Conservation (phyloP, 1,140 invertebrate species). For the Panagrolaimus sp. region DNA sequence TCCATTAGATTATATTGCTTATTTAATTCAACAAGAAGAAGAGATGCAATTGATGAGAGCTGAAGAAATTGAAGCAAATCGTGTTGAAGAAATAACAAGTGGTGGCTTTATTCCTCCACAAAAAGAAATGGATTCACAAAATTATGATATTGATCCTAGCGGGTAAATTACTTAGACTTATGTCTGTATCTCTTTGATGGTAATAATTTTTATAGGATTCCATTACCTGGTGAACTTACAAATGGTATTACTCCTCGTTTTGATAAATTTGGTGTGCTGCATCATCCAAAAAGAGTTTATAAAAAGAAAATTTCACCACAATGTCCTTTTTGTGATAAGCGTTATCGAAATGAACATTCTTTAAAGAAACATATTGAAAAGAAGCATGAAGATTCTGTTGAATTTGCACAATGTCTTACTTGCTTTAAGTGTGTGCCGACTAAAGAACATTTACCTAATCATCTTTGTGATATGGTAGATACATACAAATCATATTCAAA, state of each 20-base stretch:
- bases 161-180: constrained; percentile 19
- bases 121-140: constrained; percentile 46
- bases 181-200: constrained; percentile 19
- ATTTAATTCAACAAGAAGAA: constrained; percentile 53
- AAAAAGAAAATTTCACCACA: constrained; percentile 58
- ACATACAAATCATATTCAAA: background rate
- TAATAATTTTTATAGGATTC: constrained; percentile 42
- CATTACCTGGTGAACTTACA: constrained; percentile 48
- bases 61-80: constrained; percentile 54
- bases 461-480: constrained; percentile 53
- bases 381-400: constrained; percentile 52
- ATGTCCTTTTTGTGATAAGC: constrained; percentile 57
- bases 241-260: constrained; percentile 45
- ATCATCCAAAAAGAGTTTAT: constrained; percentile 48
- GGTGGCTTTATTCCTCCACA: constrained; percentile 57
- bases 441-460: constrained; percentile 41
- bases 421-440: constrained; percentile 50
- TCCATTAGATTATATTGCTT: constrained; percentile 50
- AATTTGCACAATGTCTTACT: constrained; percentile 55
- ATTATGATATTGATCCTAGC: constrained; percentile 31
- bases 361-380: constrained; percentile 56
- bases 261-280: constrained; percentile 44
- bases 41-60: constrained; percentile 46
- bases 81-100: constrained; percentile 49
- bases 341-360: constrained; percentile 55